Evolutionary conservation across 2,888 invertebrate genomes (phyloP).

Genomic region (Microplitis deprimator): DNA sequence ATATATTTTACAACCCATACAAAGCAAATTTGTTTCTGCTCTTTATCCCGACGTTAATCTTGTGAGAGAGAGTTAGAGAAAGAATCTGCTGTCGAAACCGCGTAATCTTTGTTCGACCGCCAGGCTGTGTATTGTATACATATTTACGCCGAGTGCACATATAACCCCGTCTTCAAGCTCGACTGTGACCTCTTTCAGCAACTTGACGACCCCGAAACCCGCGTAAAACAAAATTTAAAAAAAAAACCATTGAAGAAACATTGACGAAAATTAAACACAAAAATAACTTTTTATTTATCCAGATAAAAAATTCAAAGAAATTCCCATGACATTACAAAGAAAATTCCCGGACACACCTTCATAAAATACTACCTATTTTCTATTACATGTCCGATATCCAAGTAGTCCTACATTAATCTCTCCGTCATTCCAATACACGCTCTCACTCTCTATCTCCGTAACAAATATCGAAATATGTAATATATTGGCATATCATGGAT

Average conservation of each 20-base stretch:
- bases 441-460: no score
- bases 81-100: conserved; percentile 30
- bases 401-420: neutral
- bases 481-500: no score
- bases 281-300: neutral
- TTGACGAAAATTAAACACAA: neutral
- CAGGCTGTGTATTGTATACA: conserved; percentile 13
- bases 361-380: neutral
- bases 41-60: conserved; percentile 32
- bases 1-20: neutral
- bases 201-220: conserved; percentile 3
- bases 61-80: conserved; percentile 17
- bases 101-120: conserved; percentile 31
- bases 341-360: no score
- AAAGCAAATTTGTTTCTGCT: conserved; percentile 30
- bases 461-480: no score
- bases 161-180: neutral
- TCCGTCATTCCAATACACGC: neutral
- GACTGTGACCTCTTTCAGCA: conserved; percentile 2
- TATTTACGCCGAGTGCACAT: no score
- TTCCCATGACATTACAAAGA: neutral
- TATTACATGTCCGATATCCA: neutral
- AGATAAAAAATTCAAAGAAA: neutral
- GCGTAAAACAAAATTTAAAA: neutral
- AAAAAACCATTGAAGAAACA: neutral